Evolutionary conservation across 2,888 invertebrate genomes (phyloP).

Genomic region (Troides helena): DNA sequence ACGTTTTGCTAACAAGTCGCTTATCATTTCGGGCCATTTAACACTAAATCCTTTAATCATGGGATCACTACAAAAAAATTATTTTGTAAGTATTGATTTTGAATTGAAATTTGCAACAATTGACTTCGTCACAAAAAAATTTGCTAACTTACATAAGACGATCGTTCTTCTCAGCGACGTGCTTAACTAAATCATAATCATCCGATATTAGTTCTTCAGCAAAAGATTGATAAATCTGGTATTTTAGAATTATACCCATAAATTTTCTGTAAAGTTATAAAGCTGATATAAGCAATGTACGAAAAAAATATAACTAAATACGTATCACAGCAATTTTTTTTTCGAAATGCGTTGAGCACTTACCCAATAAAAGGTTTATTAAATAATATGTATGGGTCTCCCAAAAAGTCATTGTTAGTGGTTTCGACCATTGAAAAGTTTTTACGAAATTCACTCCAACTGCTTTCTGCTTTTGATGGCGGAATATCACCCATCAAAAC

Average conservation of each 20-base stretch:
- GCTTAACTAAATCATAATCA: conserved; percentile 66
- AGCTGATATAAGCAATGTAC: background rate
- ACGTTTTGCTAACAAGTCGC: conserved; percentile 67
- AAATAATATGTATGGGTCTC: conserved; percentile 71
- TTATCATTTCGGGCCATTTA: conserved; percentile 73
- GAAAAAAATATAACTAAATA: background rate
- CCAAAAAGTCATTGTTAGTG: conserved; percentile 72
- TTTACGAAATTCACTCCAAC: conserved; percentile 76
- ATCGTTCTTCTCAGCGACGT: conserved; percentile 61
- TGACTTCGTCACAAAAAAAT: background rate
- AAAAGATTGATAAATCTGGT: conserved; percentile 77
- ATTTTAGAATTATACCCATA: conserved; percentile 78
- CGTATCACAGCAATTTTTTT: background rate
- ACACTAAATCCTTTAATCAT: conserved; percentile 71
- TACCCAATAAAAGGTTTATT: conserved; percentile 81
- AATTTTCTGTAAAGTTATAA: conserved; percentile 70
- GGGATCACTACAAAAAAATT: conserved; percentile 52
- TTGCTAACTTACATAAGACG: conserved; percentile 62
- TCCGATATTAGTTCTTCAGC: conserved; percentile 70
- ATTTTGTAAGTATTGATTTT: background rate
- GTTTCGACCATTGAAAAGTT: conserved; percentile 70
- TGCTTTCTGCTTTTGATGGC: conserved; percentile 54
- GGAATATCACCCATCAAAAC: conserved; percentile 62
- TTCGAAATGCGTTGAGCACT: conserved; percentile 33
- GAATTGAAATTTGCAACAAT: background rate